A percentile compares a stretch with the other conserved stretches of the same genome.
These are phyloP conservation scores for Amazona ochrocephala DNA, from an alignment of 2,797 vertebrate species.

Conservation along the genomic window DNA sequence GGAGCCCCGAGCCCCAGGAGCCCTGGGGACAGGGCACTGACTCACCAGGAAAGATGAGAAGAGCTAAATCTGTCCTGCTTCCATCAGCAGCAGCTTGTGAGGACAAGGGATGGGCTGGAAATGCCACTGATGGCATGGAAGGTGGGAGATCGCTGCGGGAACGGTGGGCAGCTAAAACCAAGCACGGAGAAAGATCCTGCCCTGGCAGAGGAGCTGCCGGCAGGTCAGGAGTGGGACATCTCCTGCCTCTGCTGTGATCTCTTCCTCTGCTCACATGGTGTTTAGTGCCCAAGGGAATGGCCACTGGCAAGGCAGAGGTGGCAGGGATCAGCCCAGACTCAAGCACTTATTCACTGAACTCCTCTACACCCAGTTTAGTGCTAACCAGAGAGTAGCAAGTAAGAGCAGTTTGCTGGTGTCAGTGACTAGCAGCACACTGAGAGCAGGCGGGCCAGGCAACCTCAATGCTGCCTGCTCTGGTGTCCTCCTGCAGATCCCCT, in stretches of 20 bases:
- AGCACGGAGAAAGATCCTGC: background rate
- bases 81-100: background rate
- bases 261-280: background rate
- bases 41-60: conserved; percentile 37
- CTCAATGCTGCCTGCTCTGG: background rate
- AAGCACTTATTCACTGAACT: background rate
- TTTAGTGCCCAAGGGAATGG: background rate
- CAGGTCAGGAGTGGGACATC: background rate
- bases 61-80: conserved; percentile 32
- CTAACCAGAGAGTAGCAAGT: background rate
- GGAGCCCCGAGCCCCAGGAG: background rate
- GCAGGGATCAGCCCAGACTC: background rate
- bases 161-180: background rate
- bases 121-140: background rate
- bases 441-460: background rate
- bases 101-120: background rate
- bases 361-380: background rate
- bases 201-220: background rate
- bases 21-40: background rate
- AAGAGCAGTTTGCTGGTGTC: background rate
- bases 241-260: background rate
- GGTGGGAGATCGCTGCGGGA: background rate
- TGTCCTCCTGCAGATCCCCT: background rate
- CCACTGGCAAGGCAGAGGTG: background rate
- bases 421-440: background rate